Evolutionary conservation across 2,797 vertebrate species (phyloP), one percentile per base, ranked within the genome.

Genomic region (Dicrostonyx torquatus): DNA sequence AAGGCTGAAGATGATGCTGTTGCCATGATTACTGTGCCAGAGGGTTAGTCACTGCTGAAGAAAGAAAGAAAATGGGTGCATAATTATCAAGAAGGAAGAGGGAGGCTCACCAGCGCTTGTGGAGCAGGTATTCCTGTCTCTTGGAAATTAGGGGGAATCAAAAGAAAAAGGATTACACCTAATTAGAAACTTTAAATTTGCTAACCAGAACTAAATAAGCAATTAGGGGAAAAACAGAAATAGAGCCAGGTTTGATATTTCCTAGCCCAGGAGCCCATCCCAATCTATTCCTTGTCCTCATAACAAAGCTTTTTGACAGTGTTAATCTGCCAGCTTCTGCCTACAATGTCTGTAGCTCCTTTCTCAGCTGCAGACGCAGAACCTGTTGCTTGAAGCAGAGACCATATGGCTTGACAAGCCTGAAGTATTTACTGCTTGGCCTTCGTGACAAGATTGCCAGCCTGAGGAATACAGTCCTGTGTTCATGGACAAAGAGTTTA

Each of bases 121-220:
- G 75, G 4, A 43, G 13, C 40, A 45, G 45, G 20, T 34, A 64
- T 15, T 87, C 22, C 0, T 40, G 3, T 93, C 72, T 95, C 24
- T 62, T 15, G 53, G 84, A 93, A 94, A 88, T 53, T 43, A 34
- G 60, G 31, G 45, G 75, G 22, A 95, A 78, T 92, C 50, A 60
- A 79, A 91, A 66, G 55, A 78, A 58, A 96, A 84, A 64, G 34
- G 66, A 94, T 66, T 77, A 50, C 29, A 88, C 84, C 37, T 86
- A 80, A 90, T 24, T 76, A 89, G 55, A 94, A 90, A 45, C 26
- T 60, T 90, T 93, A 93, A 94, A 68, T 72, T 64, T 93, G 4
- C 26, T 80, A 70, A 70, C 10, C 37, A n/a, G 40, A 77, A 11
- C 85, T 88, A 86, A 78, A 92, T 60, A 77, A 90, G 34, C 34